Evolutionary conservation across 2,797 vertebrate species (phyloP).

Genomic region (Aeoliscus strigatus): DNA sequence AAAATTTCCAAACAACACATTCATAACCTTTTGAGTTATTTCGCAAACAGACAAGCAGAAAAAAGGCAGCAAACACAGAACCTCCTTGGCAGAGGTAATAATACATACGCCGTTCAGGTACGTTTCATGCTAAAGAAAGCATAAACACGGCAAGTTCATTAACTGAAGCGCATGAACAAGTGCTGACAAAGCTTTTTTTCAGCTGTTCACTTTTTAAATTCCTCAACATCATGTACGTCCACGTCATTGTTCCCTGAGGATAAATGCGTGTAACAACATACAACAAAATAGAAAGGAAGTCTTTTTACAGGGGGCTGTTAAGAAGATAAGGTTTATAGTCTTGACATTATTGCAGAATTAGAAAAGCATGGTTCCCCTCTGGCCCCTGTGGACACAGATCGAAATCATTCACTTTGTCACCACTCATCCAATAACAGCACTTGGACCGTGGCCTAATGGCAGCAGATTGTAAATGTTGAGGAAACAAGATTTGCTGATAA

Average conservation of each 20-base stretch:
- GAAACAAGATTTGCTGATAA: no score
- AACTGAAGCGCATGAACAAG: no score
- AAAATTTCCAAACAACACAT: no score
- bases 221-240: slow-evolving; percentile 9
- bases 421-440: slow-evolving; percentile 17
- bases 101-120: no score
- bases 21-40: no score
- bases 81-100: no score
- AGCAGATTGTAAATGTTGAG: slow-evolving; percentile 18
- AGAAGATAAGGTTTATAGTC: slow-evolving; percentile 67
- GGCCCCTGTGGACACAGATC: slow-evolving; percentile 43
- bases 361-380: slow-evolving; percentile 36
- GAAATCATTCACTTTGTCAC: slow-evolving; percentile 38
- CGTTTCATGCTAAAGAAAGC: no score
- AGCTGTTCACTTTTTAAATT: slow-evolving; percentile 17
- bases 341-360: slow-evolving; percentile 47
- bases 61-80: no score
- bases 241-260: slow-evolving; percentile 43
- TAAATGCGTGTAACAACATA: slow-evolving; percentile 39
- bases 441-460: slow-evolving; percentile 17
- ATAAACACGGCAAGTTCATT: no score
- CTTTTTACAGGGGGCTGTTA: slow-evolving; percentile 49
- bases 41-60: no score
- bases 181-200: no score
- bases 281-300: slow-evolving; percentile 61